These are phyloP conservation scores for Alviniconcha marisindica DNA, from an alignment of 1,140 invertebrate species.

Conservation along the genomic window DNA sequence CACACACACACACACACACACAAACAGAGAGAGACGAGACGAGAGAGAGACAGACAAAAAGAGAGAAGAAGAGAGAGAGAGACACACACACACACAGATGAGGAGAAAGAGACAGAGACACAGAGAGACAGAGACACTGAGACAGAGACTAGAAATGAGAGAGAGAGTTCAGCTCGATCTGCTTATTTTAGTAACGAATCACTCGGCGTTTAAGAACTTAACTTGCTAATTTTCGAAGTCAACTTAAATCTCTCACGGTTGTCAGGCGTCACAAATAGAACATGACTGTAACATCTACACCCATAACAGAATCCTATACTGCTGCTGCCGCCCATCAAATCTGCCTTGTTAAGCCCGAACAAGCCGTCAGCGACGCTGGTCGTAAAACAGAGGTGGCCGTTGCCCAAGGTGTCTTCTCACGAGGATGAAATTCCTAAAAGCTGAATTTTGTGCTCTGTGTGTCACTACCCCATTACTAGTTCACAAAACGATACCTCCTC, in stretches of 20 bases:
- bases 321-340: not conserved
- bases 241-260: too few species aligned
- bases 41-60: not conserved
- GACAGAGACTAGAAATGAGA: not conserved
- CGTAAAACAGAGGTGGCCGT: slow-evolving; percentile 6
- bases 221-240: too few species aligned
- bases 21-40: not conserved
- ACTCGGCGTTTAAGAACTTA: too few species aligned
- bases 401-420: slow-evolving; percentile 1
- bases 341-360: slow-evolving; percentile 8
- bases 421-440: slow-evolving; percentile 24
- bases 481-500: not conserved
- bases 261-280: too few species aligned
- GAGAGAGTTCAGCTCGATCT: not conserved
- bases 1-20: not conserved
- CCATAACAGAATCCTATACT: too few species aligned
- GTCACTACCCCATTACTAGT: slow-evolving; percentile 2
- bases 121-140: not conserved
- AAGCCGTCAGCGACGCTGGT: not conserved
- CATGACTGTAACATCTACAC: too few species aligned
- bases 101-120: not conserved
- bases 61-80: not conserved
- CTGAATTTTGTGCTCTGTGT: not conserved
- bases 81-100: not conserved
- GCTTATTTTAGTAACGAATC: not conserved